Evolutionary conservation across 2,113 vertebrate species (phyloP).

Genomic region (Naja naja): DNA sequence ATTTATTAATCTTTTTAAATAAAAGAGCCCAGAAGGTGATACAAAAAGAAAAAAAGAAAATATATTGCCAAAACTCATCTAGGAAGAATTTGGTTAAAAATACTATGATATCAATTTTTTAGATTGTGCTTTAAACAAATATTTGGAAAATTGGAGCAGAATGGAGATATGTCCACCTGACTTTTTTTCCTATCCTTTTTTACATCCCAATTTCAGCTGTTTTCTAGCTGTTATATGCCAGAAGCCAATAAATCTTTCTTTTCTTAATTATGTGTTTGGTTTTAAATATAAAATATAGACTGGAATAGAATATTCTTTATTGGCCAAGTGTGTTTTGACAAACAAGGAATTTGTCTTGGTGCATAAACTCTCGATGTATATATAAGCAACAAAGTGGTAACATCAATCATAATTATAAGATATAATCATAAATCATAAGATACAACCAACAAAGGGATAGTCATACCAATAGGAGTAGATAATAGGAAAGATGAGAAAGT

Average conservation of each 20-base stretch:
- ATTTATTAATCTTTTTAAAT: constrained; percentile 4
- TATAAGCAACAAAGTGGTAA: not conserved
- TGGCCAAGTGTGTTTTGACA: not conserved
- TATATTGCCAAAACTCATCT: not conserved
- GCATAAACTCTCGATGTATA: not conserved
- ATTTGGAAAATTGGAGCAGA: not conserved
- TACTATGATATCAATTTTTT: constrained; percentile 8
- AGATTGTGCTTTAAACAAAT: constrained; percentile 36
- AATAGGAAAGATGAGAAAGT: not conserved
- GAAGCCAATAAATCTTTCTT: constrained; percentile 26
- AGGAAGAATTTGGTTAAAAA: constrained; percentile 45
- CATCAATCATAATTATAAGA: not conserved
- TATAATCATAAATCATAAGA: not conserved
- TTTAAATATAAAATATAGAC: constrained; percentile 26
- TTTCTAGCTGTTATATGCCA: constrained; percentile 9
- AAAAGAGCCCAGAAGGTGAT: not conserved
- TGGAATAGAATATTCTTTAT: not conserved
- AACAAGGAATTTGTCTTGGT: not conserved
- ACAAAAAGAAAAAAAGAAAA: no score
- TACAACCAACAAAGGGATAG: not conserved
- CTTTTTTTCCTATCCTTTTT: not conserved
- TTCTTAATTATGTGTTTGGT: constrained; percentile 36
- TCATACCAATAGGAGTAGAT: not conserved
- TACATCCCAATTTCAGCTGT: constrained; percentile 9
- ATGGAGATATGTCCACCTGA: not conserved